phyloP scores from a whole-genome alignment of 2,113 vertebrate species.

The Brevimyrus niger region DNA sequence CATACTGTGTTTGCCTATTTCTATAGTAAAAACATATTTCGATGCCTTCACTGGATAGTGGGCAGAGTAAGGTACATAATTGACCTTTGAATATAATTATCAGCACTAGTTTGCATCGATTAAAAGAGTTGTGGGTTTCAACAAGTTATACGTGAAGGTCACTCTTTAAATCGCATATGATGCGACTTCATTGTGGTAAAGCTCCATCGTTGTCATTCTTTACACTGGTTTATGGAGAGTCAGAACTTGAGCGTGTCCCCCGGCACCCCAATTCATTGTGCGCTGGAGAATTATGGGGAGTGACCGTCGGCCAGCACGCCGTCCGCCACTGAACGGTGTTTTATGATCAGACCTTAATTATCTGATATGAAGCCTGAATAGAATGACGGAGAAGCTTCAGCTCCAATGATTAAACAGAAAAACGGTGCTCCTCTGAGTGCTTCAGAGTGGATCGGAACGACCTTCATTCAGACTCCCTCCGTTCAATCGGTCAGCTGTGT shows the following conservation, averaged over 20 bases:
- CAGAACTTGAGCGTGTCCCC: background rate
- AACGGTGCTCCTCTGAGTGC: background rate
- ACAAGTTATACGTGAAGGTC: background rate
- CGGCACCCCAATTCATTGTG: background rate
- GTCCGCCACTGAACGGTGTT: background rate
- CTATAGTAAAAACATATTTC: background rate
- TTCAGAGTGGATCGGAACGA: background rate
- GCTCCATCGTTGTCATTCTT: background rate
- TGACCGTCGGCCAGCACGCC: background rate
- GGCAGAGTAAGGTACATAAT: background rate
- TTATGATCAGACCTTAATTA: constrained; percentile 3
- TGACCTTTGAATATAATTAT: background rate
- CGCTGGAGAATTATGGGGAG: background rate
- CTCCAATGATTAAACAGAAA: background rate
- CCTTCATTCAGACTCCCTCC: background rate
- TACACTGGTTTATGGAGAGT: background rate
- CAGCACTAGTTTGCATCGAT: background rate
- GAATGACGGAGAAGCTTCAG: background rate
- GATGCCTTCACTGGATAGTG: background rate
- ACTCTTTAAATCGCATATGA: background rate
- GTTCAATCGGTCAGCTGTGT: background rate
- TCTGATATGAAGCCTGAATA: background rate
- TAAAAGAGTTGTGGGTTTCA: background rate
- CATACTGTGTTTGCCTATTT: background rate
- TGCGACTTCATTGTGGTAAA: background rate